A percentile compares a stretch with the other conserved stretches of the same genome.
These are phyloP conservation scores for Nyctereutes procyonoides DNA, from an alignment of 2,113 vertebrate genomes.

Conservation along the genomic window DNA sequence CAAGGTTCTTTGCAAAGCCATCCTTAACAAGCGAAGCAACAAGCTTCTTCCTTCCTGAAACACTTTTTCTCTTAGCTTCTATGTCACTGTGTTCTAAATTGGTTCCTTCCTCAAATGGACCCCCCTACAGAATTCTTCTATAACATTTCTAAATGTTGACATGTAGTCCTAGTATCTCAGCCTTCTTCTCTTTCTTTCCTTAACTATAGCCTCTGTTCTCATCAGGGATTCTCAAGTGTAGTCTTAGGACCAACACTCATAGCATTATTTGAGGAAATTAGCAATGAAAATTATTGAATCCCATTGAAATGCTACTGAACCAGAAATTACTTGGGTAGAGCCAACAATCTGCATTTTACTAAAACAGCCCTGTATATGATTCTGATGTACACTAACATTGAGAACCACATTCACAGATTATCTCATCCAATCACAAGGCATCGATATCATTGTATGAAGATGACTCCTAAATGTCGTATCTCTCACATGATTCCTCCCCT, in stretches of 20 bases:
- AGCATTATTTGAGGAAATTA: neutral
- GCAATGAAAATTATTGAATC: neutral
- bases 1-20: neutral
- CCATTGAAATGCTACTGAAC: neutral
- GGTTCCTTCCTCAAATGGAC: neutral
- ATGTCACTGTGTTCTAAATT: neutral
- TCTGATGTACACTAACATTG: neutral
- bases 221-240: neutral
- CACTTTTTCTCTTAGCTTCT: neutral
- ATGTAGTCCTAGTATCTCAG: neutral
- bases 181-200: constrained; percentile 10
- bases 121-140: neutral
- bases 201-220: neutral
- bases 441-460: neutral
- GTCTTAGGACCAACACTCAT: neutral
- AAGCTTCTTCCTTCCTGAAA: neutral
- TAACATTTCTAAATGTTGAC: neutral
- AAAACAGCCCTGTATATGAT: neutral
- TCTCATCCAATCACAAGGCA: neutral
- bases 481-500: neutral
- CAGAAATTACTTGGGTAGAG: neutral
- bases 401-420: neutral
- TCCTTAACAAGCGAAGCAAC: neutral
- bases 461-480: neutral
- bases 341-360: neutral